Evolutionary conservation across 2,113 vertebrate genomes (phyloP).

Genomic region (Campylorhamphus procurvoides): DNA sequence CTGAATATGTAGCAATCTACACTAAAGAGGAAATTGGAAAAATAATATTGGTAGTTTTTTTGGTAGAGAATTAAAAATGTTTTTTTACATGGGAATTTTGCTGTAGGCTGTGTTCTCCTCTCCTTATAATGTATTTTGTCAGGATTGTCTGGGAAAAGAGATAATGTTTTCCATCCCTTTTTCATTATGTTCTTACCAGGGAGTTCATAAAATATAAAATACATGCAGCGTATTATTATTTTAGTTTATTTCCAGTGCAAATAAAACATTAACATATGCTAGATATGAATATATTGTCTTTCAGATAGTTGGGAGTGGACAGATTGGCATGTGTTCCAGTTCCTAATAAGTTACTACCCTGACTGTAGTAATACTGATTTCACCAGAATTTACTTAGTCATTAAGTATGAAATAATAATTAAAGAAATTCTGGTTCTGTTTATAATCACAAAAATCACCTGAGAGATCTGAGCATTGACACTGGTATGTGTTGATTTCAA

Average conservation of each 20-base stretch:
- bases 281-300: background rate
- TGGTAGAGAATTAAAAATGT: constrained; percentile 1
- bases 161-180: background rate
- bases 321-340: background rate
- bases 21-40: constrained; percentile 4
- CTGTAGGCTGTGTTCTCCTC: background rate
- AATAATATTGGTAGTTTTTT: constrained; percentile 22
- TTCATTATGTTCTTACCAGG: constrained; percentile 22
- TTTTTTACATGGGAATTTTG: background rate
- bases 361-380: background rate
- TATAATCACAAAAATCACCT: background rate
- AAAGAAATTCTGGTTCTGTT: background rate
- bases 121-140: background rate
- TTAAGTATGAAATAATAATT: background rate
- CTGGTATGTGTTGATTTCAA: background rate
- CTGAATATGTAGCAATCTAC: background rate
- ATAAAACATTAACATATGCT: constrained; percentile 1
- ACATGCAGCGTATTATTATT: background rate
- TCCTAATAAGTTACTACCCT: background rate
- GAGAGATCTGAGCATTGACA: background rate
- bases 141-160: background rate
- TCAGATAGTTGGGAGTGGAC: background rate
- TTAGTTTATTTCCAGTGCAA: constrained; percentile 30
- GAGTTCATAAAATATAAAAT: constrained; percentile 33
- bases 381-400: background rate